Evolutionary conservation across 2,797 vertebrate genomes (phyloP), one percentile per base, ranked within the genome.

Genomic region (Cyprinella venusta): DNA sequence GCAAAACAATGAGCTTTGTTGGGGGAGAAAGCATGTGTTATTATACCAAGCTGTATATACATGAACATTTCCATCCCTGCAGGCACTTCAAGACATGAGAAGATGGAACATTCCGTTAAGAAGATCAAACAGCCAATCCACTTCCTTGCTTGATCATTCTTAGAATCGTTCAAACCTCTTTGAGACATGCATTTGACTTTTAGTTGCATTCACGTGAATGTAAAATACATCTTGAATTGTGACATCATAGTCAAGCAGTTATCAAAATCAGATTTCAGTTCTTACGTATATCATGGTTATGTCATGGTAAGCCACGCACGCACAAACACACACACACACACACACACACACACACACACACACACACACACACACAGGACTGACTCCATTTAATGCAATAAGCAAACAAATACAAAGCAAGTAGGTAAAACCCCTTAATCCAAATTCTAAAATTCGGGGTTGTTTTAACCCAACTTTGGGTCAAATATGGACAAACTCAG

Each of bases 51-150:
- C 59, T 56, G 78, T 61, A 79, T 65, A 76, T 38, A 81, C 64
- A 81, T 75, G 81, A 88, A 87, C 59, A 83, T 89, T 89, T 91
- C 86, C 87, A 90, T 86, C 76, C 82, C 82, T 84, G 68, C 75
- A 78, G 86, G 88, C 83, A 82, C 68, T 85, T 86, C 36, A 77
- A 70, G 84, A 54, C 83, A 80, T 56, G 18, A 85, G 79, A 86
- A 74, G 85, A 70, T 79, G 81, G 76, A 87, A 84, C 79, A 86
- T 87, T 89, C 79, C 79, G 64, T 86, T 80, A 78, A 80, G 83
- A 87, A 82, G 86, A 89, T 87, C 80, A 87, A 87, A 89, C 85
- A 86, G 36, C 83, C 84, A 65, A 36, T 75, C 36, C 54, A 36
- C 45, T 36, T 33, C 45, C 65, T 61, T 56, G 30, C 24, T 52